Evolutionary conservation across 2,113 vertebrate genomes (phyloP), one percentile per base, ranked within the genome.

Genomic region (Mellivora capensis): DNA sequence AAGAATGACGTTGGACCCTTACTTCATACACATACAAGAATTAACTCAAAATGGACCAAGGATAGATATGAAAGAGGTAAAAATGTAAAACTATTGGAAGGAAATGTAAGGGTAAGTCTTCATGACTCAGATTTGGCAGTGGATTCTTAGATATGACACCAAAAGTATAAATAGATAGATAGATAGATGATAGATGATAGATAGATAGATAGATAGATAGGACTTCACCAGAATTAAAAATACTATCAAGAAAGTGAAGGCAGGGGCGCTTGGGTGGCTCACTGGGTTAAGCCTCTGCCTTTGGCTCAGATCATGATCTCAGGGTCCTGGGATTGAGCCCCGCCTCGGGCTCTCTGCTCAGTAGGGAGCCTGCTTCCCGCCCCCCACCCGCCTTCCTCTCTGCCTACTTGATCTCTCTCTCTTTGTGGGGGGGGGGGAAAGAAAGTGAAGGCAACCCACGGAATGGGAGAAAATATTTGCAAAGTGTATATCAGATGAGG

Each of bases 41-140:
- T 81, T 67, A 96, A 87, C 47, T 92, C 64, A 83, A 96, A 94
- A 76, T 93, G 29, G 25, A 85, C 49, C 29, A 67, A 64, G 93
- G 44, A 81, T 27, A 17, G 27, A 90, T 81, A 57, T 67, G 29
- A 85, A 87, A 76, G 14, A 77, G 18, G 21, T 88, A 89, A 79
- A 95, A 93, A 15, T 52, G 21, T 91, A 87, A 90, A 94, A 85
- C 44, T 81, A 18, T 79, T 72, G 79, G 52, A 81, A 59, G 57
- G 72, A 90, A 93, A 72, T 31, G 42, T 11, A 92, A 54, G 20
- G 14, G 9, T 39, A 90, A 96, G 62, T 57, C 52, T 87, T 69
- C 42, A 47, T 7, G 11, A 81, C 21, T 84, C 77, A 42, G 57
- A 67, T 59, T 93, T 82, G 47, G 23, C 23, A 71, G 31, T 72